These are phyloP conservation scores for Xestobium rufovillosum DNA, from an alignment of 2,888 invertebrate species.

Conservation along the genomic window DNA sequence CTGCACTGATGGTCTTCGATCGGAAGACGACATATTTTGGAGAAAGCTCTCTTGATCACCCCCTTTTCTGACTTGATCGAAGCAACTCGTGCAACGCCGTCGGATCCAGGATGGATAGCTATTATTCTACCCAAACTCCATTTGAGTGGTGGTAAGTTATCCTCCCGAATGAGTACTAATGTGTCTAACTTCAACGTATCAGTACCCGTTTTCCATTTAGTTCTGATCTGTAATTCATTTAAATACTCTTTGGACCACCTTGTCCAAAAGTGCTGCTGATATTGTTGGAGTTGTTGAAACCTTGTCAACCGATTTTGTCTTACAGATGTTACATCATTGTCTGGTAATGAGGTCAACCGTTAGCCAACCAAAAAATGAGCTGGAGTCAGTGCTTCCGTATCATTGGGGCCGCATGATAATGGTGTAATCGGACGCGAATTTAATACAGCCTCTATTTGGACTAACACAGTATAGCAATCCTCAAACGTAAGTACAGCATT, in stretches of 20 bases:
- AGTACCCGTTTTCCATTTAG: too few species aligned
- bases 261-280: slow-evolving; percentile 10
- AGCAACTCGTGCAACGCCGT: too few species aligned
- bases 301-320: slow-evolving; percentile 11
- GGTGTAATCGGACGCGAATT: slow-evolving; percentile 30
- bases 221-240: slow-evolving; percentile 8
- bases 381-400: slow-evolving; percentile 26
- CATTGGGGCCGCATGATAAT: slow-evolving; percentile 24
- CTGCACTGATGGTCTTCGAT: too few species aligned
- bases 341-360: slow-evolving; percentile 15
- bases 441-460: slow-evolving; percentile 28
- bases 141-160: too few species aligned
- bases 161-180: too few species aligned
- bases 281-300: slow-evolving; percentile 3
- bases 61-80: too few species aligned
- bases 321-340: too few species aligned
- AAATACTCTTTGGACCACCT: slow-evolving; percentile 13
- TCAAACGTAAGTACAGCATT: slow-evolving; percentile 18
- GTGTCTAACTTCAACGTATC: too few species aligned
- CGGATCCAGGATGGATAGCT: too few species aligned
- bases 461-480: slow-evolving; percentile 20
- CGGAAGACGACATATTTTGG: too few species aligned
- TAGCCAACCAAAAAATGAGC: slow-evolving; percentile 29
- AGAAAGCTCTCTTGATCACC: too few species aligned
- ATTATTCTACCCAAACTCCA: too few species aligned